phyloP scores from a whole-genome alignment of 2,113 vertebrate genomes.

The Carassius gibelio region DNA sequence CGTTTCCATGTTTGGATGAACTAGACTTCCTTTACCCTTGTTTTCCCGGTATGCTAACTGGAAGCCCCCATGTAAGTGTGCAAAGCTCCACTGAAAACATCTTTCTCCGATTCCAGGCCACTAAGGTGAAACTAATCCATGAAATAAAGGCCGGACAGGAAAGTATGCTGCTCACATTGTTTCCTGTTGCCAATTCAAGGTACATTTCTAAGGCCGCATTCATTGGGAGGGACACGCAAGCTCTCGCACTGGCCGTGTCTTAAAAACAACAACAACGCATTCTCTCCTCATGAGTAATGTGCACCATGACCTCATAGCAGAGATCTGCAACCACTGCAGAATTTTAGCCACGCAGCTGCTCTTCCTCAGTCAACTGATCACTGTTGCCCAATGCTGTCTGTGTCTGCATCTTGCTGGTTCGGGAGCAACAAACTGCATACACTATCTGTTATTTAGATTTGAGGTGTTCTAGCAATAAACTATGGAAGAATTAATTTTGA shows the following conservation, averaged over 20 bases:
- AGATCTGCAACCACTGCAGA: conserved; percentile 77
- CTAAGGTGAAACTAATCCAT: conserved; percentile 75
- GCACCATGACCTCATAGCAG: conserved; percentile 76
- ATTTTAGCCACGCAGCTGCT: conserved; percentile 73
- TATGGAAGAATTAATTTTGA: no score
- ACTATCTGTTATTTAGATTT: not conserved
- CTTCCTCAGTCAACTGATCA: conserved; percentile 67
- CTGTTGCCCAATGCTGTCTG: conserved; percentile 2
- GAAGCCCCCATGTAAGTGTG: conserved; percentile 7
- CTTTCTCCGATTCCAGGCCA: conserved; percentile 51
- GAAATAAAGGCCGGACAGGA: conserved; percentile 66
- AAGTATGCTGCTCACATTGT: conserved; percentile 74
- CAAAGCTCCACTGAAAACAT: conserved; percentile 53
- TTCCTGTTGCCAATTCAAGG: conserved; percentile 75
- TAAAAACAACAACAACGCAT: conserved; percentile 80
- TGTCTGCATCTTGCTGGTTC: not conserved
- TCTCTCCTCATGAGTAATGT: conserved; percentile 76
- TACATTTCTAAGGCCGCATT: conserved; percentile 77
- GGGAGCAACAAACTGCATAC: not conserved
- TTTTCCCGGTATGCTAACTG: not conserved
- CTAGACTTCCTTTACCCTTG: conserved; percentile 3
- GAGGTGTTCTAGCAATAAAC: not conserved
- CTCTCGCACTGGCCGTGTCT: conserved; percentile 74
- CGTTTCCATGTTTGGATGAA: not conserved
- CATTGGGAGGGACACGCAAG: conserved; percentile 68